These are phyloP conservation scores for Serilophus lunatus DNA, from an alignment of 2,113 vertebrate species.

Conservation along the genomic window DNA sequence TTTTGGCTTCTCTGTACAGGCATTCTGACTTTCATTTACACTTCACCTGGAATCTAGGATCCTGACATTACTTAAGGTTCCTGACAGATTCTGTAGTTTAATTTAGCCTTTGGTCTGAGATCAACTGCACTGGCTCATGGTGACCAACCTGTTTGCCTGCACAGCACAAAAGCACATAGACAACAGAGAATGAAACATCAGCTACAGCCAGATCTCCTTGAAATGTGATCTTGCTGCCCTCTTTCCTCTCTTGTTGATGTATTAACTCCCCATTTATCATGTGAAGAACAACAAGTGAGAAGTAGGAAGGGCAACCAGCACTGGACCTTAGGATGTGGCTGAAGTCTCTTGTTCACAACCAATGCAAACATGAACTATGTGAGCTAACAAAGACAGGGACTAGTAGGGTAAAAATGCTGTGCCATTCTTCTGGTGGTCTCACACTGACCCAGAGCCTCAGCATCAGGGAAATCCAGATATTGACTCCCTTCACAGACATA, in stretches of 20 bases:
- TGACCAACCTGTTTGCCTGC: neutral
- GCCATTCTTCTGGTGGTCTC: neutral
- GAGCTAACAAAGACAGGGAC: neutral
- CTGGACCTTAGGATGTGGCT: neutral
- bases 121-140: neutral
- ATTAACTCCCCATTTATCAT: neutral
- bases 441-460: neutral
- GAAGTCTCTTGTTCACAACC: neutral
- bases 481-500: neutral
- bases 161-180: fast-evolving
- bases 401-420: neutral
- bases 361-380: neutral
- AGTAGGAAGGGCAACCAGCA: neutral
- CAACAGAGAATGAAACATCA: neutral
- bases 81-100: neutral
- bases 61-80: neutral
- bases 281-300: neutral
- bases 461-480: neutral
- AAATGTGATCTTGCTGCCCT: neutral
- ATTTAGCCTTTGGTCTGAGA: neutral
- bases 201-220: neutral
- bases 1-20: neutral
- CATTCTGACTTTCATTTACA: neutral
- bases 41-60: neutral
- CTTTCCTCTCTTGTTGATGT: neutral